Evolutionary conservation across 2,113 vertebrate genomes (phyloP), one percentile per base, ranked within the genome.

Genomic region (Pseudorasbora parva): DNA sequence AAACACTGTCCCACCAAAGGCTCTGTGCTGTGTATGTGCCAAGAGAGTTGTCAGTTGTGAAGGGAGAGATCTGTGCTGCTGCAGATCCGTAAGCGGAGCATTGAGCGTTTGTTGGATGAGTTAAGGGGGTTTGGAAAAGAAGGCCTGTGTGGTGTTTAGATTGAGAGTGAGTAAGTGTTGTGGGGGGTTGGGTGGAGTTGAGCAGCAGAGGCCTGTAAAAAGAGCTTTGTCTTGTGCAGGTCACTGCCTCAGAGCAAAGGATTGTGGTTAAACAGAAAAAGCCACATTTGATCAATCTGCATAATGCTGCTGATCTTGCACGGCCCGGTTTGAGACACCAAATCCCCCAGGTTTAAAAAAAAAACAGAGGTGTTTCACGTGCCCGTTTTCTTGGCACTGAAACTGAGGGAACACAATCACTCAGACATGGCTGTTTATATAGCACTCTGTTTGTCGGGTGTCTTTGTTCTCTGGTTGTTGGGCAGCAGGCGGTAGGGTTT

Each of bases 141-240:
- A 81, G 75, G 86, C 78, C 72, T 86, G 84, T 86, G 62, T 69
- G 80, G 71, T 88, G 82, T 88, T 90, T 89, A 84, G 84, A 83
- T 81, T 83, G 74, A 33, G 27, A 77, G 45, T 45, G 83, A 87
- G 82, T 69, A 47, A 78, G 83, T 41, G 41, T 82, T 84, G 87
- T 80, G 37, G 79, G 88, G 84, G 88, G 86, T 81, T 82, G 84
- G 85, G 81, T 81, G 83, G 82, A 82, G 85, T 83, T 73, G 69
- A 84, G 85, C 77, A 79, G 72, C 77, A 78, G 68, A 82, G 88
- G 68, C 71, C 81, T 88, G 89, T 88, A 88, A 88, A 84, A 85
- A 86, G 83, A 87, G 85, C 89, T 90, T 90, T 90, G 89, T 90
- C 86, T 88, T 81, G 82, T 82, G 83, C 89, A 88, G 86, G 84